A percentile compares a stretch with the other conserved stretches of the same genome.
Conservation (phyloP, 2,888 invertebrate genomes). For the Blastobasis adustella region DNA sequence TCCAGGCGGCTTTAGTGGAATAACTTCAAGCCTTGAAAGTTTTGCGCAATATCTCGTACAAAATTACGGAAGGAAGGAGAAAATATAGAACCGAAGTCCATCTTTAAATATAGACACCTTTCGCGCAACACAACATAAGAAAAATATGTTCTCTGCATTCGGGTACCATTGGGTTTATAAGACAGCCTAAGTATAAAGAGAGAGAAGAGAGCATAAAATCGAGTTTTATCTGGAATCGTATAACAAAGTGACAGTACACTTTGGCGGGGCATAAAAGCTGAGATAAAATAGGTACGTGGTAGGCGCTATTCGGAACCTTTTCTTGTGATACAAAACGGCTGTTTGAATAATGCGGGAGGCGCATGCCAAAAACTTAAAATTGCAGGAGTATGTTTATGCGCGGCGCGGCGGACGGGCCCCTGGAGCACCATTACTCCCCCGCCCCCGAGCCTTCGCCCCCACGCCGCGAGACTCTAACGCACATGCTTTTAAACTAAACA, state of each 20-base stretch:
- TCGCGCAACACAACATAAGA: too few relatives aligned
- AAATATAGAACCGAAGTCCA: too few relatives aligned
- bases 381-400: slow-evolving; percentile 41
- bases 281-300: slow-evolving; percentile 12
- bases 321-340: slow-evolving; percentile 35
- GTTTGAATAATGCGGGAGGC: slow-evolving; percentile 41
- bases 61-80: too few relatives aligned
- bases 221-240: not conserved
- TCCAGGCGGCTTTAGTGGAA: too few relatives aligned
- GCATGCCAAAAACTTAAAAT: slow-evolving; percentile 51
- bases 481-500: slow-evolving; percentile 55
- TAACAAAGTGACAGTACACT: slow-evolving; percentile 2
- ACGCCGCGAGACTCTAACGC: slow-evolving; percentile 30
- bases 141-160: too few relatives aligned
- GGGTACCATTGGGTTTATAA: too few relatives aligned
- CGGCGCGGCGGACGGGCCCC: slow-evolving; percentile 8
- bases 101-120: too few relatives aligned
- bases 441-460: slow-evolving; percentile 31
- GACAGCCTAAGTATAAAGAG: too few relatives aligned
- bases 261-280: slow-evolving; percentile 9
- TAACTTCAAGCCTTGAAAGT: too few relatives aligned
- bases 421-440: slow-evolving; percentile 20
- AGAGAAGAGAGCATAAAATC: too few relatives aligned
- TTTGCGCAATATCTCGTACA: too few relatives aligned
- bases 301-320: too few relatives aligned